Percentiles rank a stretch among this genome's conserved stretches.
Conservation (phyloP, 2,888 invertebrate genomes). For the Megamerina dolium region DNA sequence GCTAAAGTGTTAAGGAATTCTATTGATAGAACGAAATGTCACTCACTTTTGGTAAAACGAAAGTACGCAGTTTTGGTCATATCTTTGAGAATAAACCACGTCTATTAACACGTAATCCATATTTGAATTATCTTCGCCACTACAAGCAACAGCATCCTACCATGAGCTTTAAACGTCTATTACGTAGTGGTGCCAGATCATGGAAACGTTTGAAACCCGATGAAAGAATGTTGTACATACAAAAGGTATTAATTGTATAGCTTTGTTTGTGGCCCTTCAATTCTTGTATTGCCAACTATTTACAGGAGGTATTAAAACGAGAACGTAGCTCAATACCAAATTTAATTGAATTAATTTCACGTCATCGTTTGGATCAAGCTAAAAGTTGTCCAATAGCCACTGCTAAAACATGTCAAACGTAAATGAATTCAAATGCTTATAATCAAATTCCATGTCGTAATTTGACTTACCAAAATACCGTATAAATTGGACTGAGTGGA, state of each 20-base stretch:
- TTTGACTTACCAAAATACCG: too few relatives aligned
- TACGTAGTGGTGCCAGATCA: constrained; percentile 11
- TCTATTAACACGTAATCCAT: constrained; percentile 17
- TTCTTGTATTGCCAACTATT: background rate
- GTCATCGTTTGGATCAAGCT: too few relatives aligned
- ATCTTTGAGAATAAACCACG: constrained; percentile 8
- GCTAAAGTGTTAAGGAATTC: too few relatives aligned
- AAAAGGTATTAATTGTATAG: constrained; percentile 7
- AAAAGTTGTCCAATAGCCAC: too few relatives aligned
- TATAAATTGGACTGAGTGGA: too few relatives aligned
- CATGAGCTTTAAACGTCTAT: constrained; percentile 7
- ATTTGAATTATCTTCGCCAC: constrained; percentile 16
- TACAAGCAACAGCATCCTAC: constrained; percentile 13
- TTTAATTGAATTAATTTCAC: too few relatives aligned
- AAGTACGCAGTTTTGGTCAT: constrained; percentile 13
- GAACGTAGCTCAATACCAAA: too few relatives aligned
- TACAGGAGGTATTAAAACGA: background rate
- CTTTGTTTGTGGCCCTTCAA: background rate
- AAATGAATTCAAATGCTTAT: too few relatives aligned
- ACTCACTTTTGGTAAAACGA: constrained; percentile 13
- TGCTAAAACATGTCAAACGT: too few relatives aligned
- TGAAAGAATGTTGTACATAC: constrained; percentile 3
- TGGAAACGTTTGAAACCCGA: constrained; percentile 10
- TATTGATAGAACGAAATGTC: too few relatives aligned
- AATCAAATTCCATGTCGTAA: too few relatives aligned